These are phyloP conservation scores for Chionodraco myersi DNA, from an alignment of 2,113 vertebrate genomes.

Conservation along the genomic window DNA sequence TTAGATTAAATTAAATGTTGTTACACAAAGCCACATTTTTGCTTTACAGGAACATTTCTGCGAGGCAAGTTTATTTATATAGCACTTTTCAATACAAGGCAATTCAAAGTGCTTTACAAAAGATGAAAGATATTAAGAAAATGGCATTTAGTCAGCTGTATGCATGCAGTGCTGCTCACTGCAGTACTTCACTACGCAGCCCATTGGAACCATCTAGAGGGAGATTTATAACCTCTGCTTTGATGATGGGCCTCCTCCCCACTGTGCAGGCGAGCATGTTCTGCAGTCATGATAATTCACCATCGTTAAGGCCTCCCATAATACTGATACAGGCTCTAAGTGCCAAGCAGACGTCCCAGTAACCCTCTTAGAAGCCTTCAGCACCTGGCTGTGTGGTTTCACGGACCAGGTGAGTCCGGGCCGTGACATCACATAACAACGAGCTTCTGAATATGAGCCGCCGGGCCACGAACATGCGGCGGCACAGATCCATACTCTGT, in stretches of 20 bases:
- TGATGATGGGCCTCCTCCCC: slow-evolving; percentile 42
- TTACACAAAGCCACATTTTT: neutral
- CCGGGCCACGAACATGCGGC: neutral
- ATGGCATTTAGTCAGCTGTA: neutral
- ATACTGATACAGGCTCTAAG: slow-evolving; percentile 49
- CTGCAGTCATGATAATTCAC: slow-evolving; percentile 69
- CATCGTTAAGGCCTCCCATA: slow-evolving; percentile 60
- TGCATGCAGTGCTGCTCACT: neutral
- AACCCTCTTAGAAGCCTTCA: slow-evolving; percentile 28
- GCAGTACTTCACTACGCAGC: slow-evolving; percentile 14
- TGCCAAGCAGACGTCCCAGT: slow-evolving; percentile 44
- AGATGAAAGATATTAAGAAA: no score
- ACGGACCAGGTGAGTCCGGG: slow-evolving; percentile 32
- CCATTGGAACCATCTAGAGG: slow-evolving; percentile 35
- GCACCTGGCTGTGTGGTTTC: slow-evolving; percentile 35
- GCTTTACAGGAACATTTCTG: neutral
- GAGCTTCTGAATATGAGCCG: slow-evolving; percentile 10
- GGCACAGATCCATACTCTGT: neutral
- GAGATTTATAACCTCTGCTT: slow-evolving; percentile 45
- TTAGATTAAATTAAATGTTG: neutral
- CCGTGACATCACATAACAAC: slow-evolving; percentile 30
- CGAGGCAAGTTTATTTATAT: no score
- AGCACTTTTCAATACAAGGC: no score
- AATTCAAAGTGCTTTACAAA: no score
- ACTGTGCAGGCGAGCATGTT: slow-evolving; percentile 43